Conservation (phyloP, 1,140 invertebrate genomes). For the Plectus sambesii region DNA sequence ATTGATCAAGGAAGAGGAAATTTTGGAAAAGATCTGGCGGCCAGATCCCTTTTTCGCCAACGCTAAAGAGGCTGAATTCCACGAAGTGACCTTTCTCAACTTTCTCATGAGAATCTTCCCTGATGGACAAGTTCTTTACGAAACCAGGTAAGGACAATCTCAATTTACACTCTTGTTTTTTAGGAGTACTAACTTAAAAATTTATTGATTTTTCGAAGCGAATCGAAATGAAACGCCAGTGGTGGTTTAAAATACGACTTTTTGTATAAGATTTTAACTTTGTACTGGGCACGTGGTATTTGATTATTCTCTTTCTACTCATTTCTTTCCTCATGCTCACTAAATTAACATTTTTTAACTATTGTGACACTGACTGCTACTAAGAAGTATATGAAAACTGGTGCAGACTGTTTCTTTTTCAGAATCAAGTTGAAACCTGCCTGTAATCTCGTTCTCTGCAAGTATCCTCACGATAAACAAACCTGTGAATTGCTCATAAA, state of each 20-base stretch:
- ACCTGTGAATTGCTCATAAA: constrained; percentile 44
- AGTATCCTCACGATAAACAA: constrained; percentile 45
- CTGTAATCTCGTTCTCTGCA: constrained; percentile 44
- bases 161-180: too few species aligned
- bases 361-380: too few species aligned
- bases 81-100: constrained; percentile 59
- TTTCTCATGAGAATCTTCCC: constrained; percentile 57
- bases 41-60: constrained; percentile 60
- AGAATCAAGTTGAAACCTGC: constrained; percentile 44
- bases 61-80: constrained; percentile 58
- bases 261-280: too few species aligned
- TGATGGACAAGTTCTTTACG: constrained; percentile 57
- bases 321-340: neutral
- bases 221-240: too few species aligned
- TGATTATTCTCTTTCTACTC: constrained; percentile 4
- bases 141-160: constrained; percentile 55
- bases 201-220: too few species aligned
- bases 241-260: too few species aligned
- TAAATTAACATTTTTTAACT: too few species aligned
- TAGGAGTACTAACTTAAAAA: too few species aligned
- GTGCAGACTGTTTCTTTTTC: constrained; percentile 21
- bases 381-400: too few species aligned
- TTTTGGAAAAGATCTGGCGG: constrained; percentile 36
- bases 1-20: constrained; percentile 42
- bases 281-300: too few species aligned